phyloP scores from a whole-genome alignment of 2,888 invertebrate species.

The Bugula neritina region DNA sequence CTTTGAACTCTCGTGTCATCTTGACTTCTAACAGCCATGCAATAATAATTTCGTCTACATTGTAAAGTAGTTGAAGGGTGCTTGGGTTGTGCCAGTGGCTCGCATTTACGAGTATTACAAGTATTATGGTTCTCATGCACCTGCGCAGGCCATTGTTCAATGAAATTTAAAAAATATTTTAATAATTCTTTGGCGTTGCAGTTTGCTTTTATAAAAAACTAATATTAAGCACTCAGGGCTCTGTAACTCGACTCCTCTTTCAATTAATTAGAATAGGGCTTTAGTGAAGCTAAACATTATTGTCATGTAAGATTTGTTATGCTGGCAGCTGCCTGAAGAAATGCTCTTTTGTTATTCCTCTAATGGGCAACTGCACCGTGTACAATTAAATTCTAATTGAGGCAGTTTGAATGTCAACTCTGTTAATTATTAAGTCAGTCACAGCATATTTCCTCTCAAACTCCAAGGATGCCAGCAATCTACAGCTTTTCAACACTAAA shows the following conservation, averaged over 20 bases:
- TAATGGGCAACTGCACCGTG: neutral
- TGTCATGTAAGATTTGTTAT: neutral
- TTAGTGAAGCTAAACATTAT: neutral
- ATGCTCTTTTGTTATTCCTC: constrained; percentile 6
- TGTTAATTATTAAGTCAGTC: neutral
- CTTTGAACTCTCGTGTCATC: no score
- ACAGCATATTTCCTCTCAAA: neutral
- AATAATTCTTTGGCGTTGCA: neutral
- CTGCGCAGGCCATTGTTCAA: neutral
- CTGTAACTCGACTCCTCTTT: neutral
- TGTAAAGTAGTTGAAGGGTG: no score
- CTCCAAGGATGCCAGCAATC: no score
- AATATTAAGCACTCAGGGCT: neutral
- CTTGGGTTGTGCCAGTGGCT: no score
- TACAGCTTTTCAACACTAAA: no score
- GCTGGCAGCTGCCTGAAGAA: constrained; percentile 12
- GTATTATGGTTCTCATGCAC: neutral
- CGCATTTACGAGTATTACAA: no score
- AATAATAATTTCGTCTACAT: no score
- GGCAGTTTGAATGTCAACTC: neutral
- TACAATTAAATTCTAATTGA: neutral
- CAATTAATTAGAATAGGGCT: neutral
- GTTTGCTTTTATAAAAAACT: constrained; percentile 23
- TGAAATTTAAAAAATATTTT: neutral
- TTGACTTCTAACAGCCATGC: no score